Evolutionary conservation across 2,113 vertebrate species (phyloP), one percentile per base, ranked within the genome.

Genomic region (Anolis carolinensis): DNA sequence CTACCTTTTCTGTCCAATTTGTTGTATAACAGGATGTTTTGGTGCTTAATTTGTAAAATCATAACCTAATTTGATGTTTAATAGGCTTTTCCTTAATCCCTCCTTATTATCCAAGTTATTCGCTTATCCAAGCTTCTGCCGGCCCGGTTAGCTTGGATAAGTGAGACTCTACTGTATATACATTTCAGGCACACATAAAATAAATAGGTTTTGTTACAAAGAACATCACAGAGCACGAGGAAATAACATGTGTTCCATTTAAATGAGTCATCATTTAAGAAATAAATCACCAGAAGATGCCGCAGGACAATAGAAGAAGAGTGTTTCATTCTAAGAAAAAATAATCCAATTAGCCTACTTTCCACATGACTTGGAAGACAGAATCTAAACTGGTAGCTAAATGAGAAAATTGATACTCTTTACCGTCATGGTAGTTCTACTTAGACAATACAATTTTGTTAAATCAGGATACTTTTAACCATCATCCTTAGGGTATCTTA

Each of bases 131-230:
- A n/a, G n/a, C n/a, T n/a, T n/a, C n/a, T n/a, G n/a, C n/a, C n/a
- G n/a, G n/a, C n/a, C n/a, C n/a, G n/a, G n/a, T n/a, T n/a, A n/a
- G n/a, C n/a, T n/a, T n/a, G n/a, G n/a, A n/a, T n/a, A n/a, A n/a
- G n/a, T n/a, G n/a, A n/a, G n/a, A n/a, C n/a, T n/a, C n/a, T n/a
- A n/a, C n/a, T n/a, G n/a, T n/a, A n/a, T n/a, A 90, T 79, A 81
- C 83, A 67, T 92, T 75, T 72, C 25, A 76, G 84, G 85, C 36
- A 71, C 25, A 62, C 8, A 3, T 32, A 90, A 88, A 4, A 75
- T 25, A 39, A 7, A 85, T 87, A 90, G 80, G 85, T 65, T n/a
- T 36, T 82, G 91, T 90, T 85, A 75, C 59, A 85, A 81, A 87
- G 87, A 82, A 90, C 74, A 76, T 52, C 20, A 55, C 73, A 88